Evolutionary conservation across 2,888 invertebrate species (phyloP), one percentile per base, ranked within the genome.

Genomic region (Chromoteleia sp.): DNA sequence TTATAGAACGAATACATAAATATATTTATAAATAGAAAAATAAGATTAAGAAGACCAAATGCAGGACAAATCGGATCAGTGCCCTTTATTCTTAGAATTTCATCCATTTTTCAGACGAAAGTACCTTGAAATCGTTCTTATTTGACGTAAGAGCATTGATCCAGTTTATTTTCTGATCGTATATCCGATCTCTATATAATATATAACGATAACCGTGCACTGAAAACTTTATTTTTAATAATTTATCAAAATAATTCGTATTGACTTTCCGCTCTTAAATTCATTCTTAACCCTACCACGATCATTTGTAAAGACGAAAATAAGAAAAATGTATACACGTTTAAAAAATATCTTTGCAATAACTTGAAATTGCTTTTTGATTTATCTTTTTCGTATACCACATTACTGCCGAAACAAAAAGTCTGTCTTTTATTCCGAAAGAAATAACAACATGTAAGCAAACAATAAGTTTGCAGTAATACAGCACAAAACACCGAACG

Each of bases 381-480:
- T 0, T 17, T 19, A 45, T 41, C 14, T 41, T 41, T 15, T n/a
- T n/a, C 8, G n/a, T 10, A 36, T n/a, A n/a, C 3, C n/a, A 10
- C 10, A n/a, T 7, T 36, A 36, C 2, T 8, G 36, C n/a, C n/a
- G n/a, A n/a, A 36, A 7, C 3, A 36, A 36, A 36, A 36, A n/a
- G 25, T 5, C 2, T 5, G 3, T 25, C 25, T 5, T 25, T 14
- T 41, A 17, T 43, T 21, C 21, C 12, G 15, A 8, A 19, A 29
- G 33, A 48, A 61, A 45, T 17, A 61, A 61, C 45, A 48, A 48
- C 45, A 19, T 33, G 19, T 61, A 48, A 61, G 33, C 45, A 12
- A 30, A 45, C 14, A 48, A 61, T 45, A n/a, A n/a, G n/a, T 30
- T 48, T 19, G 45, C 30, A 21, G 21, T 45, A 45, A 45, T n/a